Evolutionary conservation across 2,888 invertebrate species (phyloP), one percentile per base, ranked within the genome.

Genomic region (Desoria tigrina): DNA sequence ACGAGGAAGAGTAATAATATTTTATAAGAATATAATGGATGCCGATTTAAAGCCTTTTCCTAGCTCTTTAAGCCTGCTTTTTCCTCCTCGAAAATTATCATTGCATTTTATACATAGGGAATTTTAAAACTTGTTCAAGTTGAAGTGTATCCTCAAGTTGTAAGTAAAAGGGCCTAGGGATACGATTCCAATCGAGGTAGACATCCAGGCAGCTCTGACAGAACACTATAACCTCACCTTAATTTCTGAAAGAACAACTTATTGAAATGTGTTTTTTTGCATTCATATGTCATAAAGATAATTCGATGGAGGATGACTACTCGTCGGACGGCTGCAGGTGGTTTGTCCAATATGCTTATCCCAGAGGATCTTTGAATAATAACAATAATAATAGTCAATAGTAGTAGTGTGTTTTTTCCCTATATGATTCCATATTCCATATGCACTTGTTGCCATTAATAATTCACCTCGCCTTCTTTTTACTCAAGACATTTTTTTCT

Each of bases 391-490:
- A n/a, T n/a, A n/a, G n/a, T n/a, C n/a, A n/a, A n/a, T n/a, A n/a
- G n/a, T n/a, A n/a, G n/a, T n/a, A n/a, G n/a, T n/a, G n/a, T n/a
- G n/a, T n/a, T n/a, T n/a, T n/a, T n/a, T n/a, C n/a, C n/a, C n/a
- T n/a, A n/a, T n/a, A n/a, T n/a, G n/a, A 16, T 16, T 45, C 16
- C n/a, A 45, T 45, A 32, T 32, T 32, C 32, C n/a, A 39, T n/a
- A 21, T 45, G 21, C 45, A 45, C 45, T 45, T 45, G 45, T 16
- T 57, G 18, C 23, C 56, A 23, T 37, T 57, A 57, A 57, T 57
- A 42, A 42, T 24, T 57, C 42, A 57, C 56, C 56, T n/a, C 56
- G 56, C 56, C 56, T 57, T 57, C 23, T 57, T 24, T n/a, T 57
- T 28, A 32, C n/a, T n/a, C 39, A 42, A 42, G 56, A 57, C 7